Percentiles rank a stretch among this genome's conserved stretches.
Evolutionary conservation across 2,797 vertebrate genomes (phyloP).

Genomic region (Nyctalus aviator): DNA sequence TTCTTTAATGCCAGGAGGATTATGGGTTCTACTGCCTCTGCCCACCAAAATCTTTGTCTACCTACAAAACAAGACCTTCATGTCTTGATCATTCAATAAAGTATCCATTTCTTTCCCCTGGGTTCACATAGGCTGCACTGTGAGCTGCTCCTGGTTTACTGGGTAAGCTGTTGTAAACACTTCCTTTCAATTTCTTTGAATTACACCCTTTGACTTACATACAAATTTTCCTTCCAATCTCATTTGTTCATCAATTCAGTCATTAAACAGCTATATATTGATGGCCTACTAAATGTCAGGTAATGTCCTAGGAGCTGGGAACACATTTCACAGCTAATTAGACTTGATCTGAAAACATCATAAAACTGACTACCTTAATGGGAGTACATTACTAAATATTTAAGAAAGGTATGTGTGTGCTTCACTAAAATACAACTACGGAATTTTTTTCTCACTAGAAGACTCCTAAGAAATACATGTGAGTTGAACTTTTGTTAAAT

Average conservation of each 20-base stretch:
- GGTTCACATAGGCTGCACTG: background rate
- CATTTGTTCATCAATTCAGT: background rate
- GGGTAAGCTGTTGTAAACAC: background rate
- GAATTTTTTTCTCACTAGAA: slow-evolving; percentile 9
- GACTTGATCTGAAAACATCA: background rate
- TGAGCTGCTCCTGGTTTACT: background rate
- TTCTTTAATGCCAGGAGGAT: background rate
- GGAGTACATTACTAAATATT: background rate
- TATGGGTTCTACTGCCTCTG: background rate
- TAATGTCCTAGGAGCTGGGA: background rate
- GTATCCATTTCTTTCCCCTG: background rate
- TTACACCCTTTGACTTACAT: background rate
- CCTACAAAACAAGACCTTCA: background rate
- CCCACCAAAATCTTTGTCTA: background rate
- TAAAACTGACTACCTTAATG: background rate
- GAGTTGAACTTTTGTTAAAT: slow-evolving; percentile 29
- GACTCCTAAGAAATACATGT: background rate
- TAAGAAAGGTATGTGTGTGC: background rate
- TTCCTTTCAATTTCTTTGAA: background rate
- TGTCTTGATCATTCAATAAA: background rate
- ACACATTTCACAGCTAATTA: background rate
- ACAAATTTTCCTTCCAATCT: background rate
- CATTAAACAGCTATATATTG: background rate
- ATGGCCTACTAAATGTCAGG: background rate
- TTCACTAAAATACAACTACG: background rate